phyloP scores from a whole-genome alignment of 2,888 invertebrate species.

The Folsomia candida region DNA sequence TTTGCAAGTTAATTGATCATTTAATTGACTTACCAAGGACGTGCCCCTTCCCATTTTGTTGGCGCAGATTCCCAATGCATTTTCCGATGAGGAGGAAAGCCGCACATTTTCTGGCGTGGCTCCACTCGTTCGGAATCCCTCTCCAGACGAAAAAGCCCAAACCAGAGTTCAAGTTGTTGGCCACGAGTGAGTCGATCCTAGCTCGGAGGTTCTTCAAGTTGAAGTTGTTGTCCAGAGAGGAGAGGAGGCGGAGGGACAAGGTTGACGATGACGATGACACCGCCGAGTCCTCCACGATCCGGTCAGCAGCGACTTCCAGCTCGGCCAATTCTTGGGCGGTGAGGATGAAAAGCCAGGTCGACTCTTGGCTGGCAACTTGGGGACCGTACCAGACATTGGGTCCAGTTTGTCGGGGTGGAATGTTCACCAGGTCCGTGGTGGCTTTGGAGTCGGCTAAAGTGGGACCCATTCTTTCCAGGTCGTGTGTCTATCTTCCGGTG shows the following conservation, averaged over 20 bases:
- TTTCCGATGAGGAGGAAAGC: slow-evolving; percentile 18
- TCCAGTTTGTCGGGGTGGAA: background rate
- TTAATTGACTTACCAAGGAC: slow-evolving; percentile 13
- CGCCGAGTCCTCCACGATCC: background rate
- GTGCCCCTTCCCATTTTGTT: slow-evolving; percentile 21
- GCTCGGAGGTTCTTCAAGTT: background rate
- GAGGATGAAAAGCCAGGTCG: background rate
- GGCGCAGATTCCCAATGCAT: slow-evolving; percentile 11
- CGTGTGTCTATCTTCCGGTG: no score
- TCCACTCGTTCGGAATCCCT: slow-evolving; percentile 11
- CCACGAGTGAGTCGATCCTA: background rate
- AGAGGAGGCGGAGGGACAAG: background rate
- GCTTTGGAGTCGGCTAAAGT: no score
- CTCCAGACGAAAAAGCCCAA: slow-evolving; percentile 18
- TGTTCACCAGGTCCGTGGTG: no score
- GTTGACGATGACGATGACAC: background rate
- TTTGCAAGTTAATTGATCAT: background rate
- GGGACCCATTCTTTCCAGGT: no score
- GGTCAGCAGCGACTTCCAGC: slow-evolving; percentile 13
- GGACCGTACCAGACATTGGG: slow-evolving; percentile 16
- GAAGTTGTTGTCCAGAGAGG: background rate
- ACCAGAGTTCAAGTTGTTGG: slow-evolving; percentile 6
- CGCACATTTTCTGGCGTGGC: background rate
- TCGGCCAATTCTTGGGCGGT: slow-evolving; percentile 5
- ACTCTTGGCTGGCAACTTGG: background rate